Evolutionary conservation across 2,113 vertebrate genomes (phyloP), one percentile per base, ranked within the genome.

Genomic region (Silurus glanis): DNA sequence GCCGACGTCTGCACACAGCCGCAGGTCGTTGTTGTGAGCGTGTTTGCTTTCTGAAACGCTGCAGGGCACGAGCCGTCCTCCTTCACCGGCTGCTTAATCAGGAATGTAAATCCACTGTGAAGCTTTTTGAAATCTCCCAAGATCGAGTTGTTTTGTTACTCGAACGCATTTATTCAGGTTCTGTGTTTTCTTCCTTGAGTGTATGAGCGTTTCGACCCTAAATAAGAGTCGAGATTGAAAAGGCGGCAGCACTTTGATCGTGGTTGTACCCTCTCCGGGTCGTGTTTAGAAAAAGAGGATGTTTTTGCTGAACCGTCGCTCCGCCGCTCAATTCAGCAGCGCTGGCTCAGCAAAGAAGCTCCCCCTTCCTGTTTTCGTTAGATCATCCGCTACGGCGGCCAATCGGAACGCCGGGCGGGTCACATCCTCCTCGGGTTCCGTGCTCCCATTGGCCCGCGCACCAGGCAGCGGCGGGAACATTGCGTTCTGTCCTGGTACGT

Each of bases 401-500:
- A 91, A 94, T 95, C 90, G 45, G 71, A 89, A 75, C 28, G 9
- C 55, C 71, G 59, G 71, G 76, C 87, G 9, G 78, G 64, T 69
- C 82, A 49, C 81, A 83, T 90, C 91, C 92, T 89, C 93, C 94
- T 91, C 82, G 81, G 37, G 88, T 80, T 87, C 87, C 88, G 88
- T 67, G 72, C 55, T 80, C 66, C 45, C 37, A 83, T 92, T 92
- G 89, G 93, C 86, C 90, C 67, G 74, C 85, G 89, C 91, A 87
- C 87, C 80, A 85, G 91, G 89, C 92, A 62, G 6, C 91, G 87
- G 86, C 78, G 87, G 91, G 94, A 93, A 95, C 94, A 95, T 88
- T 83, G 88, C 94, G 95, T 95, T 89, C 94, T 95, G 94, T 95
- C 90, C 93, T 92, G 86, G 84, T 83, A 87, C 87, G 88, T 89